A percentile compares a stretch with the other conserved stretches of the same genome.
These are phyloP conservation scores for Aplysina aerophoba DNA, from an alignment of 37 sponge, comb jelly and placozoan species.

Conservation along the genomic window DNA sequence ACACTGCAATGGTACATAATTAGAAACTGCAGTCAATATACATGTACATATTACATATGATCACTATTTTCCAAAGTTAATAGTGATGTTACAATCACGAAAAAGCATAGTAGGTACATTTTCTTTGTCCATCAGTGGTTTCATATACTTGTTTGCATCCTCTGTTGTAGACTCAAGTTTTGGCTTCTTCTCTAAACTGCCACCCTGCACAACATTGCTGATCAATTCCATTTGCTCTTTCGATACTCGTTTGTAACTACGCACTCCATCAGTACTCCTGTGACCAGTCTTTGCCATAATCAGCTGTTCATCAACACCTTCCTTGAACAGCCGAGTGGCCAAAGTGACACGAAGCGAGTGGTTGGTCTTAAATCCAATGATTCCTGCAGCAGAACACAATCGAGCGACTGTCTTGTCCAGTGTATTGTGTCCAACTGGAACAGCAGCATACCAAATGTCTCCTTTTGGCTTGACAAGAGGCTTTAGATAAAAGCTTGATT, in stretches of 20 bases:
- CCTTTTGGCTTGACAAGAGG: slow-evolving; percentile 37
- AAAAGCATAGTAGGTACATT: too few species aligned
- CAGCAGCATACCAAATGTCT: slow-evolving; percentile 36
- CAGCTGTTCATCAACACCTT: slow-evolving; percentile 52
- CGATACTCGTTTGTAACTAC: slow-evolving; percentile 29
- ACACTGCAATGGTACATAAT: too few species aligned
- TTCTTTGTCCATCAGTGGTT: too few species aligned
- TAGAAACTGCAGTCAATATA: too few species aligned
- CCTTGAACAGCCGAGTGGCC: slow-evolving; percentile 46
- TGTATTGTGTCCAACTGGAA: slow-evolving; percentile 40
- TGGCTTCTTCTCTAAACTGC: too few species aligned
- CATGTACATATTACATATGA: too few species aligned
- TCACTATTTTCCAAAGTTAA: too few species aligned
- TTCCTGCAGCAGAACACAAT: slow-evolving; percentile 34
- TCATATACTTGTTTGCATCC: too few species aligned
- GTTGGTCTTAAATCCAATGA: slow-evolving; percentile 41
- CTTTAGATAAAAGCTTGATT: slow-evolving; percentile 22
- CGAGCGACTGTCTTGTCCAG: slow-evolving; percentile 5
- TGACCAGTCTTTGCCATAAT: slow-evolving; percentile 54
- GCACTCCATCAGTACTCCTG: slow-evolving; percentile 37
- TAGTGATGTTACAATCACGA: too few species aligned
- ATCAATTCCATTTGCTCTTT: too few species aligned
- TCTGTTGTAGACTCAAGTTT: too few species aligned
- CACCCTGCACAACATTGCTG: too few species aligned
- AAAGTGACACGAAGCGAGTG: slow-evolving; percentile 37